Evolutionary conservation across 2,888 invertebrate species (phyloP), one percentile per base, ranked within the genome.

Genomic region (Seira sanloemensis): DNA sequence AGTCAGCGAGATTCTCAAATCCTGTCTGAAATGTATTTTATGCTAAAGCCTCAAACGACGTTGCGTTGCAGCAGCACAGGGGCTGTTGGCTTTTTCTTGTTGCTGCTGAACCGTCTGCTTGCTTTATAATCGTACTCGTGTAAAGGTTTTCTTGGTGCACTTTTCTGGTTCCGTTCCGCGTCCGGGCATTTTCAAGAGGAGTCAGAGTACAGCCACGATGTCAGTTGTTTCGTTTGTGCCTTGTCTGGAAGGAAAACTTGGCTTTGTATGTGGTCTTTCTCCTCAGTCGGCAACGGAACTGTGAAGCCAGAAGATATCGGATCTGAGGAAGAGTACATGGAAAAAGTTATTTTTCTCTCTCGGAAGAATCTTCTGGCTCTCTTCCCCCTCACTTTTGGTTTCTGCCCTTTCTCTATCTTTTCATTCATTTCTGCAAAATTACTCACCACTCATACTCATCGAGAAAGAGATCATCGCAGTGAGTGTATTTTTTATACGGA

Each of bases 151-250:
- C 25, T 27, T 21, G 50, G 68, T 74, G 23, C 26, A 62, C 23
- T 80, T 68, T 71, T 68, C 58, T 80, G 66, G 80, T 80, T 80
- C 25, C 68, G 80, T 68, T 74, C 80, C 80, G 69, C 66, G 62
- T 80, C 74, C 80, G 80, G 80, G 80, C 80, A 80, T 80, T 80
- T 54, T 80, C 80, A 80, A 80, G 80, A 80, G n/a, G n/a, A n/a
- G n/a, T n/a, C n/a, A n/a, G n/a, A n/a, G 80, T 80, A 67, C 37
- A 80, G 74, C 69, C 80, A 80, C 74, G 58, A 80, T 80, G 74
- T 69, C 74, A 80, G 80, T 69, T 58, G 58, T 58, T 58, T 58
- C 58, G 58, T 74, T 80, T 80, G 54, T 27, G 37, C 9, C 58
- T 62, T 67, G 79, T 73, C 74, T 74, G 80, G 74, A 80, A 69